Conservation (phyloP, 1,140 invertebrate species). For the Anadara kagoshimensis region DNA sequence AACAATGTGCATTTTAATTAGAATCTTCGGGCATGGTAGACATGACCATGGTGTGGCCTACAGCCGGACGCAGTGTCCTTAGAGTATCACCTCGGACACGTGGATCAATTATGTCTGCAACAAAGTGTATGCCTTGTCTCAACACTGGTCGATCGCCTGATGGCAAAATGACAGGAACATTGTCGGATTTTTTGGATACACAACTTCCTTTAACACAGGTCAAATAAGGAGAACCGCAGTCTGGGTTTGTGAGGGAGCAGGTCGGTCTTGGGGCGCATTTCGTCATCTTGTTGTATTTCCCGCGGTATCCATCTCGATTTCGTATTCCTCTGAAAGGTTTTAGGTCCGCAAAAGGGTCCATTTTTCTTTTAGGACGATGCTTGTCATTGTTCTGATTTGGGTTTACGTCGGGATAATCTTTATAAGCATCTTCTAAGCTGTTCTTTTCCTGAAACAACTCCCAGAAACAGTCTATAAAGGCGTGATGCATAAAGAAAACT, state of each 20-base stretch:
- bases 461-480: constrained; percentile 45
- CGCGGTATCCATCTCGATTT: constrained; percentile 5
- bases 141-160: too few species aligned
- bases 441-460: constrained; percentile 15
- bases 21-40: too few species aligned
- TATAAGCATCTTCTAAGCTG: not conserved
- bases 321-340: not conserved
- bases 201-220: constrained; percentile 2
- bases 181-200: constrained; percentile 2
- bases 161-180: too few species aligned
- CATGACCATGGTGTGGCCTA: too few species aligned
- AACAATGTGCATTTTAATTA: too few species aligned
- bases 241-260: not conserved
- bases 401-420: not conserved
- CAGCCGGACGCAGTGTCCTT: too few species aligned
- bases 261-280: constrained; percentile 14
- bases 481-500: constrained; percentile 47
- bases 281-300: not conserved
- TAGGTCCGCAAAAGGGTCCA: constrained; percentile 4
- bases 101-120: too few species aligned
- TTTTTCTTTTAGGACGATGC: not conserved
- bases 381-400: not conserved
- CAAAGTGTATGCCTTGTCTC: too few species aligned
- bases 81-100: too few species aligned
- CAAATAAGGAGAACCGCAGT: constrained; percentile 4